phyloP scores from a whole-genome alignment of 1,140 invertebrate species.

The Lepidostoma basale region DNA sequence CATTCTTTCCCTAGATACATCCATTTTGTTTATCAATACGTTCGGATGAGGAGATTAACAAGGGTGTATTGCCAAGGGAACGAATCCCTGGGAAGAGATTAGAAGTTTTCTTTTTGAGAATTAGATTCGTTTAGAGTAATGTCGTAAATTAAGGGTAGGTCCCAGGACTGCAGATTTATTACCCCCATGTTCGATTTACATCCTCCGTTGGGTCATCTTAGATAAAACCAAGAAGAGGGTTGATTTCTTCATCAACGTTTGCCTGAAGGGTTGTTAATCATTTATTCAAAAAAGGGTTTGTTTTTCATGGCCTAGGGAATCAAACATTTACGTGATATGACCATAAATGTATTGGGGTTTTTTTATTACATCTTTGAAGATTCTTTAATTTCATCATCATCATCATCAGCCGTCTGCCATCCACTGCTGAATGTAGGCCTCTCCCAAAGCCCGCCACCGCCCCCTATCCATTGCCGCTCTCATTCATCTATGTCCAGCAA shows the following conservation, averaged over 20 bases:
- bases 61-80: not conserved
- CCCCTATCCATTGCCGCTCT: too few relatives aligned
- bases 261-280: not conserved
- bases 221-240: not conserved
- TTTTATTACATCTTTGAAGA: not conserved
- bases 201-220: not conserved
- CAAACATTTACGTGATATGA: not conserved
- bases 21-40: not conserved
- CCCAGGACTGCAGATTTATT: not conserved
- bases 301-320: not conserved
- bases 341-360: not conserved
- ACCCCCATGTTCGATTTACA: not conserved
- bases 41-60: not conserved
- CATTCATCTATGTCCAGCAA: too few relatives aligned
- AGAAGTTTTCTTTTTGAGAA: not conserved
- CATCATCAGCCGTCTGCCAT: not conserved
- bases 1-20: not conserved
- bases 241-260: not conserved
- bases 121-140: not conserved
- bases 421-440: not conserved
- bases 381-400: not conserved
- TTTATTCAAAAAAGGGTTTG: not conserved
- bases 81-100: too few relatives aligned
- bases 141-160: not conserved
- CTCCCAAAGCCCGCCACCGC: too few relatives aligned